Percentiles rank a stretch among this genome's conserved stretches.
Evolutionary conservation across 2,797 vertebrate genomes (phyloP).

Genomic region (Fundulus diaphanus): DNA sequence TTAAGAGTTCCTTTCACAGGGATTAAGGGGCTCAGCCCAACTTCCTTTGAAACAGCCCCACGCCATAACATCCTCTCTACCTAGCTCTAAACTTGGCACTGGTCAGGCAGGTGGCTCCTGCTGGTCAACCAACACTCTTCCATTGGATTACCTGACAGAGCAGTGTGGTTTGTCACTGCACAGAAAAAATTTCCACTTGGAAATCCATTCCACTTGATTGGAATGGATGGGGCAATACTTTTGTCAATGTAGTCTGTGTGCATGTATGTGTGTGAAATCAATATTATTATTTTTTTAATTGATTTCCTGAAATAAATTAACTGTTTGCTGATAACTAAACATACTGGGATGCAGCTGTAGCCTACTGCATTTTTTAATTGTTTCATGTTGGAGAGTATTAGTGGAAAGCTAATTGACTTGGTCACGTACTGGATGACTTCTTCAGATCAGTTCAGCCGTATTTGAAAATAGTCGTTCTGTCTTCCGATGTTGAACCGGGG

Average conservation of each 20-base stretch:
- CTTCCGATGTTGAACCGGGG: slow-evolving; percentile 67
- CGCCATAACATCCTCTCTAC: neutral
- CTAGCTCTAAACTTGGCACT: neutral
- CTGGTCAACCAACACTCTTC: neutral
- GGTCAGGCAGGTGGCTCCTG: neutral
- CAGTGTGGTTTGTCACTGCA: too few species aligned
- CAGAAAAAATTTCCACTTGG: neutral
- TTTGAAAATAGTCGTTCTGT: slow-evolving; percentile 45
- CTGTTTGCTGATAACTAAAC: neutral
- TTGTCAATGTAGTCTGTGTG: neutral
- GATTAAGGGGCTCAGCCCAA: neutral
- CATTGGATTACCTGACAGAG: too few species aligned
- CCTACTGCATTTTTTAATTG: neutral
- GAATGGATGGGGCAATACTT: neutral
- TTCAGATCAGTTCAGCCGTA: slow-evolving; percentile 43
- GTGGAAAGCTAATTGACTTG: neutral
- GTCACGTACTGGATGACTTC: slow-evolving; percentile 24
- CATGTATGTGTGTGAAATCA: too few species aligned
- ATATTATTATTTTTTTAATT: neutral
- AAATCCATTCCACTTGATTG: too few species aligned
- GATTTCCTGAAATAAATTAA: neutral
- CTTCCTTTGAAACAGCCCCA: neutral
- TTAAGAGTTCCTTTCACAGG: neutral
- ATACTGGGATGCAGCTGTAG: neutral
- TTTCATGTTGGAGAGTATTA: neutral